A percentile compares a stretch with the other conserved stretches of the same genome.
phyloP scores from a whole-genome alignment of 1,140 invertebrate species.

The Drosophila setifemur region DNA sequence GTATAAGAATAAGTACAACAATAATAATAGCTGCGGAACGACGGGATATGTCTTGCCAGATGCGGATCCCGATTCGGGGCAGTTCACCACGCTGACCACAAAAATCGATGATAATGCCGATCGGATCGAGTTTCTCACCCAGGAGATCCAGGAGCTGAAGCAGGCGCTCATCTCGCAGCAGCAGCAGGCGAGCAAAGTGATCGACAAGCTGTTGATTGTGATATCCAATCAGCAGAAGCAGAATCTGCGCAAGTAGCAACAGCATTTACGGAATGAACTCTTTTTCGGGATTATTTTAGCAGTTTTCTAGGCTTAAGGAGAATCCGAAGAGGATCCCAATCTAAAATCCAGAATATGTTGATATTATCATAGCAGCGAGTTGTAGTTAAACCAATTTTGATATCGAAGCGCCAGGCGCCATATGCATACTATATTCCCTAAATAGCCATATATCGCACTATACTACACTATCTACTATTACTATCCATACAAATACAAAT shows the following conservation, averaged over 20 bases:
- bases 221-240: constrained; percentile 82
- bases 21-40: constrained; percentile 84
- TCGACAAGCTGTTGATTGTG: constrained; percentile 80
- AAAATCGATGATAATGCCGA: constrained; percentile 86
- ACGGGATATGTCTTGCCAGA: constrained; percentile 83
- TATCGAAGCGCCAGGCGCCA: constrained; percentile 49
- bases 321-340: neutral
- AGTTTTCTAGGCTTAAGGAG: constrained; percentile 6
- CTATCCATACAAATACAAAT: constrained; percentile 37
- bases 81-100: constrained; percentile 84
- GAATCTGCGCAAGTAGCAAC: constrained; percentile 73
- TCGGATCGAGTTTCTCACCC: constrained; percentile 85
- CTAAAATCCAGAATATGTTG: constrained; percentile 59
- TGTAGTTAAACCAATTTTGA: constrained; percentile 57
- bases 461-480: constrained; percentile 21
- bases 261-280: constrained; percentile 44
- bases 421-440: constrained; percentile 40
- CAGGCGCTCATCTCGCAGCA: constrained; percentile 83
- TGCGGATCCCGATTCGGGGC: constrained; percentile 67
- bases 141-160: constrained; percentile 86
- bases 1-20: constrained; percentile 86
- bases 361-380: constrained; percentile 57
- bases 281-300: constrained; percentile 31
- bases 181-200: constrained; percentile 81
- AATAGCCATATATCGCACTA: constrained; percentile 48